Percentiles rank a stretch among this genome's conserved stretches.
These are phyloP conservation scores for Steinernema khuongi DNA, from an alignment of 1,140 invertebrate species.

Conservation along the genomic window DNA sequence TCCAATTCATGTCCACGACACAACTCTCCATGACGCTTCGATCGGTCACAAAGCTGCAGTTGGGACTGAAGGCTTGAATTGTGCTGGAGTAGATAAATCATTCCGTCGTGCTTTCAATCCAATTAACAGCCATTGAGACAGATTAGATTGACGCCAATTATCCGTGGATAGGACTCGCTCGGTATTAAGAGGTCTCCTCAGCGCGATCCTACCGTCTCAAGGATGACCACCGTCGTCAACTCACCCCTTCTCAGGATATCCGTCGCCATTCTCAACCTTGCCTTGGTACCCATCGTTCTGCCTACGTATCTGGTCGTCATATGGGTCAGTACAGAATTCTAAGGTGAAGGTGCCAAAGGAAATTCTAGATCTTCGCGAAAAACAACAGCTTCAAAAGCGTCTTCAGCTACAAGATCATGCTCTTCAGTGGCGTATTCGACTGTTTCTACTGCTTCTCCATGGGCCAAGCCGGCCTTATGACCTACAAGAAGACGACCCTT, in stretches of 20 bases:
- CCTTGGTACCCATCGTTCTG: background rate
- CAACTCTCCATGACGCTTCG: too few species aligned
- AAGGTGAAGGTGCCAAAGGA: background rate
- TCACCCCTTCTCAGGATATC: background rate
- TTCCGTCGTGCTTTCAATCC: too few species aligned
- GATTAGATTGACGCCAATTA: too few species aligned
- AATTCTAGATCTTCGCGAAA: background rate
- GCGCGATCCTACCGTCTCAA: background rate
- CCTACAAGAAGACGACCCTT: background rate
- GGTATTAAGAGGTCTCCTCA: background rate
- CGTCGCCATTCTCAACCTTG: background rate
- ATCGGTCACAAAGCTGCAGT: too few species aligned
- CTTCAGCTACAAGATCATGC: constrained; percentile 12
- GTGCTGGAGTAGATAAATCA: too few species aligned
- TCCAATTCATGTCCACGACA: too few species aligned
- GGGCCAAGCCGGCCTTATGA: background rate
- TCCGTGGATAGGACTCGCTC: background rate
- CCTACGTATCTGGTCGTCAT: background rate
- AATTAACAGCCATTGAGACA: too few species aligned
- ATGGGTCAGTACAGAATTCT: background rate
- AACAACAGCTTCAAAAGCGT: background rate
- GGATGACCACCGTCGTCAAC: background rate
- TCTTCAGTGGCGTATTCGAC: background rate
- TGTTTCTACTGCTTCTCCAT: constrained; percentile 2
- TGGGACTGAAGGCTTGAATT: too few species aligned